These are phyloP conservation scores for Lontra canadensis DNA, from an alignment of 2,113 vertebrate species.

Conservation along the genomic window DNA sequence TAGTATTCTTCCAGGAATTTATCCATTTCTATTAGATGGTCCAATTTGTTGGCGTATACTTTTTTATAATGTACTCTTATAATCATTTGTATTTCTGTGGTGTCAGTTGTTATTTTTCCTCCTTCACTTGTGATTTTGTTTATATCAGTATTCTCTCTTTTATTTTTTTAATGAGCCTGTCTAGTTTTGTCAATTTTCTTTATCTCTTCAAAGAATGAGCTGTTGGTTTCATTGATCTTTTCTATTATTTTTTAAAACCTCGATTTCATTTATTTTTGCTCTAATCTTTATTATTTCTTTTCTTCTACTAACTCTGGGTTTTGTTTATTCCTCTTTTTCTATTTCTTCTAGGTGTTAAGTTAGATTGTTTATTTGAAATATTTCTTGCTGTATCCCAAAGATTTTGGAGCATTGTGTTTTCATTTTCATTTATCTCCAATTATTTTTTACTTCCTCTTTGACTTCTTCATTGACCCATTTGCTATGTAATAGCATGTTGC, in stretches of 20 bases:
- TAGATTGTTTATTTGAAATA: background rate
- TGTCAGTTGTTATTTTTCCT: background rate
- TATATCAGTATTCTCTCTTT: background rate
- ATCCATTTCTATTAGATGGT: background rate
- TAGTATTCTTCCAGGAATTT: background rate
- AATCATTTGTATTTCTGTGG: background rate
- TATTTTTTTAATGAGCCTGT: background rate
- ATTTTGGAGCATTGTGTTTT: background rate
- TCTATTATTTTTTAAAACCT: background rate
- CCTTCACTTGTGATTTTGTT: background rate
- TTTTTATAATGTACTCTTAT: background rate
- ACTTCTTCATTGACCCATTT: background rate
- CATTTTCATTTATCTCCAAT: background rate
- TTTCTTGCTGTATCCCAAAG: background rate
- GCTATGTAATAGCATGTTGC: background rate
- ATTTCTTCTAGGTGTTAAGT: background rate
- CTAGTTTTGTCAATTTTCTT: background rate
- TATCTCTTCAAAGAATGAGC: background rate
- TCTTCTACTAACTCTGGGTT: background rate
- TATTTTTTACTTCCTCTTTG: background rate
- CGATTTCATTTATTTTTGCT: background rate
- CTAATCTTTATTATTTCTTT: background rate
- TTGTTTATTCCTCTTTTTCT: background rate
- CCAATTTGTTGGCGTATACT: background rate
- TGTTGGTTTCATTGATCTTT: background rate